Conservation (phyloP, 2,797 vertebrate genomes). For the Rhynchonycteris naso region DNA sequence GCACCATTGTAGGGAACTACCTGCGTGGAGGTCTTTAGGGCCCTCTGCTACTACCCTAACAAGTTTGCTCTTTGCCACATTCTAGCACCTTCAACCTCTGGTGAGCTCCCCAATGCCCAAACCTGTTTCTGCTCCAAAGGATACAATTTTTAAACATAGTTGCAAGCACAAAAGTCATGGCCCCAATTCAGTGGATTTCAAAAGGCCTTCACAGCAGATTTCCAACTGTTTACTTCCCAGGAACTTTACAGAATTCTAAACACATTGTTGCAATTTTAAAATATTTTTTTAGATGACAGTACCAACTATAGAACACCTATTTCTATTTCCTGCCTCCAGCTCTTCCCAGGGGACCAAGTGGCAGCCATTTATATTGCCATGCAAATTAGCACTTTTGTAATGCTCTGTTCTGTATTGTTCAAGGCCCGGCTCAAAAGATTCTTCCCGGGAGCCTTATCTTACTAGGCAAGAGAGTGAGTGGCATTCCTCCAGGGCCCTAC, state of each 20-base stretch:
- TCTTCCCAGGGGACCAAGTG: background rate
- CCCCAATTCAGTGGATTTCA: background rate
- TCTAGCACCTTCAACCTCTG: background rate
- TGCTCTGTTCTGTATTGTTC: background rate
- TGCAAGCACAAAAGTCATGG: slow-evolving; percentile 1
- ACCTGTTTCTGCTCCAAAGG: slow-evolving; percentile 6
- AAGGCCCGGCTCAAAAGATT: slow-evolving; percentile 33
- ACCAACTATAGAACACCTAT: background rate
- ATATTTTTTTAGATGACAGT: slow-evolving; percentile 43
- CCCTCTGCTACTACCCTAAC: background rate
- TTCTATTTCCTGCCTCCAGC: slow-evolving; percentile 38
- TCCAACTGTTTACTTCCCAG: slow-evolving; percentile 34
- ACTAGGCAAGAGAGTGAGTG: background rate
- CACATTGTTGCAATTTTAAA: slow-evolving; percentile 17
- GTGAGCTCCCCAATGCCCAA: background rate
- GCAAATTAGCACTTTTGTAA: slow-evolving; percentile 32
- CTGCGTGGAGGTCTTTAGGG: background rate
- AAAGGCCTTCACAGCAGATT: slow-evolving; percentile 13
- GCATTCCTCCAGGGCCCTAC: background rate
- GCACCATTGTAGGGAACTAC: background rate
- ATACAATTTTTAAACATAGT: background rate
- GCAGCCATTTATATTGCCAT: slow-evolving; percentile 30
- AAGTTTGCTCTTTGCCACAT: background rate
- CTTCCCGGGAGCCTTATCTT: slow-evolving; percentile 25
- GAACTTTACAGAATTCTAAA: slow-evolving; percentile 47